phyloP scores from a whole-genome alignment of 2,797 vertebrate species.

The Cyprinella venusta region DNA sequence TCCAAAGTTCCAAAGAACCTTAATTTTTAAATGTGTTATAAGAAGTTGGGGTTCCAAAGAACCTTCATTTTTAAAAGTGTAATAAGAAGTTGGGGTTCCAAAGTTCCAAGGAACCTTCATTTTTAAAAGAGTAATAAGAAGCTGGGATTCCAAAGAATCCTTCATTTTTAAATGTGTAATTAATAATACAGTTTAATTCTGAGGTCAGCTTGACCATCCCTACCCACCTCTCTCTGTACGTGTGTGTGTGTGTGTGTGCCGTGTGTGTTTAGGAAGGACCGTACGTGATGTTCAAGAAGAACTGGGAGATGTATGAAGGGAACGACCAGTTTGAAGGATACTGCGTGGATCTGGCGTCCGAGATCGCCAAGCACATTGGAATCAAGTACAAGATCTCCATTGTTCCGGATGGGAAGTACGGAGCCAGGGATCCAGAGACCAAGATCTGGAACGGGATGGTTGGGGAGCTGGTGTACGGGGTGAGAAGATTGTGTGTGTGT shows the following conservation, averaged over 20 bases:
- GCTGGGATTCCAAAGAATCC: neutral
- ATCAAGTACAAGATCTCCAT: constrained; percentile 99
- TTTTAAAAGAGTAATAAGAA: too few species aligned
- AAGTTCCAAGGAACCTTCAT: too few species aligned
- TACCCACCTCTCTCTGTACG: constrained; percentile 52
- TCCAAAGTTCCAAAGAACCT: neutral
- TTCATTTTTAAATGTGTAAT: constrained; percentile 1
- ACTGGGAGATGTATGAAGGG: constrained; percentile 96
- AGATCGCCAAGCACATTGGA: constrained; percentile 98
- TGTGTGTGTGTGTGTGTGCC: constrained; percentile 72
- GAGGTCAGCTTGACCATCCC: constrained; percentile 53
- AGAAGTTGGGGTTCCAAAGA: neutral
- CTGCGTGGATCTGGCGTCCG: constrained; percentile 97
- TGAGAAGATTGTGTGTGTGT: constrained; percentile 76
- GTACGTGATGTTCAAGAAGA: constrained; percentile 99
- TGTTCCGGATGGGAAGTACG: constrained; percentile 97
- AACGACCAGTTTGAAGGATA: constrained; percentile 98
- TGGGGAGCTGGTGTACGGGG: constrained; percentile 98
- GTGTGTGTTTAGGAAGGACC: constrained; percentile 92
- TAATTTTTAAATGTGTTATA: neutral
- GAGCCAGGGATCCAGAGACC: constrained; percentile 96
- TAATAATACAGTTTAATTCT: constrained; percentile 5
- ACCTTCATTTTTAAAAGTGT: too few species aligned
- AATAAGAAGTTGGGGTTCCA: neutral
- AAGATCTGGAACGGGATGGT: constrained; percentile 99